Conservation (phyloP, 1,140 invertebrate genomes). For the Oedothorax gibbosus region DNA sequence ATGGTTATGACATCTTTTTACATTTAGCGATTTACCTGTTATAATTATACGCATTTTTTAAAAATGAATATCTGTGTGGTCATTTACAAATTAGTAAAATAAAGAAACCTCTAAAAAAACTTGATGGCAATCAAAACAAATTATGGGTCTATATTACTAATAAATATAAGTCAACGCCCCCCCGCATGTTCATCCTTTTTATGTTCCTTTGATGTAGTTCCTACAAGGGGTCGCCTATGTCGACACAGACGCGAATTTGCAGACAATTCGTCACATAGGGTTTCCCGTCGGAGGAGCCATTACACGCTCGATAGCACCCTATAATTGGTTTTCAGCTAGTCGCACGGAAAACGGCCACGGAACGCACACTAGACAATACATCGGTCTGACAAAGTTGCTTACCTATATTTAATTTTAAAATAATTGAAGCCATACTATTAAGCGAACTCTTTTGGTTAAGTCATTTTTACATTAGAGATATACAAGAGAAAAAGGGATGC, state of each 20-base stretch:
- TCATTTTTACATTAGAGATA: too few species aligned
- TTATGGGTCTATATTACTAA: too few species aligned
- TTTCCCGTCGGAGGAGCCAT: slow-evolving; percentile 38
- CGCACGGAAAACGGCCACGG: slow-evolving; percentile 42
- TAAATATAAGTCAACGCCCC: not conserved
- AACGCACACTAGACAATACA: not conserved
- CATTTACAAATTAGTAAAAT: too few species aligned
- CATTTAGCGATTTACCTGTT: too few species aligned
- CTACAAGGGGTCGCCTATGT: slow-evolving; percentile 49
- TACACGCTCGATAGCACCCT: slow-evolving; percentile 51
- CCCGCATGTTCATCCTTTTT: slow-evolving; percentile 41
- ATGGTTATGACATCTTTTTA: too few species aligned
- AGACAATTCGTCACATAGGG: slow-evolving; percentile 56
- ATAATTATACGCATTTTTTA: too few species aligned
- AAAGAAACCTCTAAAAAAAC: too few species aligned
- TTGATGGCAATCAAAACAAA: too few species aligned
- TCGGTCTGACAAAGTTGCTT: not conserved
- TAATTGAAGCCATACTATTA: too few species aligned
- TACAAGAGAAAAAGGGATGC: too few species aligned
- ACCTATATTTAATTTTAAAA: not conserved
- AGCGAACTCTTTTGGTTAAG: too few species aligned
- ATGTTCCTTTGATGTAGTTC: slow-evolving; percentile 54
- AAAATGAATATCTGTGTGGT: too few species aligned
- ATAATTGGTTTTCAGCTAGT: slow-evolving; percentile 58
- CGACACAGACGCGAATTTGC: slow-evolving; percentile 58